phyloP scores from a whole-genome alignment of 2,113 vertebrate species.

The Ciconia maguari region DNA sequence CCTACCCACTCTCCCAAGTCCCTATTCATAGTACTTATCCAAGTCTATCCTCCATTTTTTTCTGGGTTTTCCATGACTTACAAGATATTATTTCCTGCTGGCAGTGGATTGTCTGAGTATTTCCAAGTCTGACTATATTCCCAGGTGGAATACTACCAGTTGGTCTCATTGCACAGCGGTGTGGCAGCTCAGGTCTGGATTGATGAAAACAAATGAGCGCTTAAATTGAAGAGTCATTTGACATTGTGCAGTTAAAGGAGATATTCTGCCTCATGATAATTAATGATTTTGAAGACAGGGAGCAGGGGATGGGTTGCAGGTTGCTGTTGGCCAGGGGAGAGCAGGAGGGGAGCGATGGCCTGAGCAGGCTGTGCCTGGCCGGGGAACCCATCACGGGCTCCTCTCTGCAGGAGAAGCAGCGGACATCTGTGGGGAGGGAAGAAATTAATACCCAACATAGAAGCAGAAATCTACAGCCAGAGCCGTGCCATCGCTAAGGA shows the following conservation, averaged over 20 bases:
- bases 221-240: not conserved
- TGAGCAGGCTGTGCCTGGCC: not conserved
- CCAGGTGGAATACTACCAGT: not conserved
- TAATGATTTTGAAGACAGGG: conserved; percentile 9
- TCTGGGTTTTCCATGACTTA: not conserved
- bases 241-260: conserved; percentile 12
- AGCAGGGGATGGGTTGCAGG: not conserved
- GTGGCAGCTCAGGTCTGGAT: fast-evolving
- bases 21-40: fast-evolving
- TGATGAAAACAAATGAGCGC: not conserved
- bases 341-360: not conserved
- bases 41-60: not conserved
- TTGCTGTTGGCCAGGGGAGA: not conserved
- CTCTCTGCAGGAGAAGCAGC: fast-evolving
- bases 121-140: not conserved
- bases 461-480: not conserved
- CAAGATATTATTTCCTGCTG: not conserved
- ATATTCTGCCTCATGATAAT: conserved; percentile 6
- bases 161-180: not conserved
- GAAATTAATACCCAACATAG: not conserved
- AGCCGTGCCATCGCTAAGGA: not conserved
- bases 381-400: fast-evolving
- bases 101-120: not conserved
- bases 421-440: not conserved
- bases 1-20: not conserved